phyloP scores from a whole-genome alignment of 2,113 vertebrate species.

The Notarius lentiginosus region DNA sequence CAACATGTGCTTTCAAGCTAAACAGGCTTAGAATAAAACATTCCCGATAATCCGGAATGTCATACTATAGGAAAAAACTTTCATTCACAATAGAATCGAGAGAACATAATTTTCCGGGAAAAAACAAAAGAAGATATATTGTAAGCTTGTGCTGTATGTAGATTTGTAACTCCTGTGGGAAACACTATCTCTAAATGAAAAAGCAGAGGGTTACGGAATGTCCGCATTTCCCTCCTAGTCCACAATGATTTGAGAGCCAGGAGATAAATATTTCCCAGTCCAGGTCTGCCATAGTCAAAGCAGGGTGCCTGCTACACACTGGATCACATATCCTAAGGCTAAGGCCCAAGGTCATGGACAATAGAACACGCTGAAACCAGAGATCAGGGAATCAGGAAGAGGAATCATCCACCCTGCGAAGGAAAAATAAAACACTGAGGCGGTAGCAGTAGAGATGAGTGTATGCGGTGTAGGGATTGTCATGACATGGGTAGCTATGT shows the following conservation, averaged over 20 bases:
- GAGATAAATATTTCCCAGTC: slow-evolving; percentile 39
- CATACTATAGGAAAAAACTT: neutral
- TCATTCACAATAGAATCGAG: neutral
- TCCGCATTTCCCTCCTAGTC: neutral
- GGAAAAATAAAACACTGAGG: neutral
- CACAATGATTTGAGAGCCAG: slow-evolving; percentile 21
- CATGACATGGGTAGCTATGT: slow-evolving; percentile 18
- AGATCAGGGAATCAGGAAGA: slow-evolving; percentile 37
- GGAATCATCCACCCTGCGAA: slow-evolving; percentile 9
- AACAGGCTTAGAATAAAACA: neutral
- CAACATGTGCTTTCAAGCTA: neutral
- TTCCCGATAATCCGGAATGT: neutral
- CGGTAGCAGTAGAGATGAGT: slow-evolving; percentile 15
- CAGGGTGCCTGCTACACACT: slow-evolving; percentile 58
- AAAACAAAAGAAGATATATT: slow-evolving; percentile 4
- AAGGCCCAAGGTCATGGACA: slow-evolving; percentile 51
- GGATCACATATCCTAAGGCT: slow-evolving; percentile 64
- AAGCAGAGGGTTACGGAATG: slow-evolving; percentile 25
- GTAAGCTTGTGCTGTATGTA: neutral
- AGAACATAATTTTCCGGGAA: neutral
- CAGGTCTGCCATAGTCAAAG: slow-evolving; percentile 28
- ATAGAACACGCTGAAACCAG: slow-evolving; percentile 47
- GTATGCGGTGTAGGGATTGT: neutral
- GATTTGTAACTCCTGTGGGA: neutral
- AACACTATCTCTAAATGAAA: neutral